Percentiles rank a stretch among this genome's conserved stretches.
phyloP scores from a whole-genome alignment of 2,888 invertebrate genomes.

The Thecophora atra region DNA sequence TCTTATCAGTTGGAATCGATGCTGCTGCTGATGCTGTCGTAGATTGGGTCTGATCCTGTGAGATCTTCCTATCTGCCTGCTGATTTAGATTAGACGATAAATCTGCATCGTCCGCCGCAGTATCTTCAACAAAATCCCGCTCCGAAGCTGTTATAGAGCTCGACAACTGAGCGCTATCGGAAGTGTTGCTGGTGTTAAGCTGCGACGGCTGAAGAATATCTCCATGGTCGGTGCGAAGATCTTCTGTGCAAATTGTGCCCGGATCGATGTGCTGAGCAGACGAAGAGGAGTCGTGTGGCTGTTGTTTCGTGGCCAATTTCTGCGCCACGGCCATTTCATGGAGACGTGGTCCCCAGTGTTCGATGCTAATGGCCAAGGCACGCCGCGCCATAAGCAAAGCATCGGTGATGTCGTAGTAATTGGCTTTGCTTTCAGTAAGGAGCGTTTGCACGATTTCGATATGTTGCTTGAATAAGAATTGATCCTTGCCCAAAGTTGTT shows the following conservation, averaged over 20 bases:
- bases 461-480: conserved; percentile 78
- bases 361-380: conserved; percentile 75
- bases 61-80: conserved; percentile 48
- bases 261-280: conserved; percentile 54
- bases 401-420: conserved; percentile 69
- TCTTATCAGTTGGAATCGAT: conserved; percentile 67
- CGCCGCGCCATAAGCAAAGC: conserved; percentile 73
- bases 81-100: conserved; percentile 34
- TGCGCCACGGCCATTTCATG: conserved; percentile 61
- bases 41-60: conserved; percentile 50
- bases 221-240: conserved; percentile 66
- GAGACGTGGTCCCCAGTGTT: conserved; percentile 75
- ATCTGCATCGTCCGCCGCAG: conserved; percentile 42
- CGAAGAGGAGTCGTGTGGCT: conserved; percentile 39
- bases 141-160: conserved; percentile 30
- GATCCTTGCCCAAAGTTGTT: conserved; percentile 69
- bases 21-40: conserved; percentile 44
- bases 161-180: conserved; percentile 22
- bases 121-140: conserved; percentile 39
- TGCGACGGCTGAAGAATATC: conserved; percentile 57
- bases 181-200: conserved; percentile 34
- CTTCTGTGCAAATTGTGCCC: conserved; percentile 64
- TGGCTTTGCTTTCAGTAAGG: conserved; percentile 57
- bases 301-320: conserved; percentile 57
- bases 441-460: conserved; percentile 80